Conservation (phyloP, 2,797 vertebrate species). For the Phataginus tricuspis region DNA sequence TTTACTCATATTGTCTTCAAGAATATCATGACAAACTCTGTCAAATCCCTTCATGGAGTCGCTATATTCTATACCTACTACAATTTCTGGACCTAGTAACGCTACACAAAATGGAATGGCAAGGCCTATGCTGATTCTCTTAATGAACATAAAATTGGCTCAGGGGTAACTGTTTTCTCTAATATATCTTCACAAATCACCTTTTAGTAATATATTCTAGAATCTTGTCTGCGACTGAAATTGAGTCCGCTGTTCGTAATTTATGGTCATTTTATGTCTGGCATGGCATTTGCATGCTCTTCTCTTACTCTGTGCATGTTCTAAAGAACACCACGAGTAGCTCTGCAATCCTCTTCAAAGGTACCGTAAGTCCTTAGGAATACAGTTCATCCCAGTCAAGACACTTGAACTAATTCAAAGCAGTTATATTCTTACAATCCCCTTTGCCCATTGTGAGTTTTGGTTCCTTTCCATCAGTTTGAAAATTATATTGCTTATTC, state of each 20-base stretch:
- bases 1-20: not conserved
- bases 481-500: constrained; percentile 50
- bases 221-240: constrained; percentile 45
- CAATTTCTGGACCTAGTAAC: not conserved
- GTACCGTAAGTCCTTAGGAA: not conserved
- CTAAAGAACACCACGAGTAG: constrained; percentile 8
- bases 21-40: constrained; percentile 11
- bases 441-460: constrained; percentile 37
- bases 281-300: not conserved
- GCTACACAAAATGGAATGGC: not conserved
- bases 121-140: not conserved
- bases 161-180: not conserved
- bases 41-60: constrained; percentile 19
- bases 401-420: constrained; percentile 39
- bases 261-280: not conserved
- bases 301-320: not conserved
- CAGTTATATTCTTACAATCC: constrained; percentile 29
- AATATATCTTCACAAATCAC: constrained; percentile 5
- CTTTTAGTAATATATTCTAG: not conserved
- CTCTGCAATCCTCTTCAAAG: constrained; percentile 13
- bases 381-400: not conserved
- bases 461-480: constrained; percentile 30
- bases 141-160: constrained; percentile 7
- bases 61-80: not conserved
- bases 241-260: not conserved